Base-by-base conservation (phyloP, 1,140 invertebrate species). In the Drosophila nigromelanica region DNA sequence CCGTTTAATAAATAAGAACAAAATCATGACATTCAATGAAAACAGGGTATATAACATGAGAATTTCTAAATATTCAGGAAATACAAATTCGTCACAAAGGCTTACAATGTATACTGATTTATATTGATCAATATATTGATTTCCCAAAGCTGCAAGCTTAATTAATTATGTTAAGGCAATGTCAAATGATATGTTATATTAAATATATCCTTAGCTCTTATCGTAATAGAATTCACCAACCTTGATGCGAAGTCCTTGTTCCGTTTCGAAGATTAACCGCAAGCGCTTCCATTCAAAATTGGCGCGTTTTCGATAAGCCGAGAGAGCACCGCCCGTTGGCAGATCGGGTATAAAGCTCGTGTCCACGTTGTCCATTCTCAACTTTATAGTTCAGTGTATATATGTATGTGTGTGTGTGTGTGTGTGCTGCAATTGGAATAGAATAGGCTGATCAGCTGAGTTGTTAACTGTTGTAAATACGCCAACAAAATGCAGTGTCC, bases 271-370 rank as follows among this genome's bases (percentile, higher is more conserved):
- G 58, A 95, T 94, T 40, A 96, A 73, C 75, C 94, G 95, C 91
- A 98, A 93, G 67, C 94, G 92, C 91, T 96, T 96, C 96, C 96
- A 97, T 89, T 96, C 93, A 83, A 97, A 97, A 6, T 94, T 94
- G 5, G 96, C 94, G 62, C 93, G 93, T 73, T 94, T 95, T 77
- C 97, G 93, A 92, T 96, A 97, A 3, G 80, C 86, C 87, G 96
- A 95, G 47, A 97, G 92, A 4, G 96, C 96, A 58, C 96, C 96
- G 15, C 91, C 92, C 11, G 69, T 68, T 40, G 93, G 94, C 51
- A 95, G 91, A 91, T 95, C 93, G 27, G 93, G 93, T 67, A 94
- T 92, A 73, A 94, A 94, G 90, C 81, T 83, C 8, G 89, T 91
- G 55, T 91, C 90, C 71, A 67, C 68, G 47, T 61, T 78, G 21